Evolutionary conservation across 2,113 vertebrate genomes (phyloP).

Genomic region (Apodemus sylvaticus): DNA sequence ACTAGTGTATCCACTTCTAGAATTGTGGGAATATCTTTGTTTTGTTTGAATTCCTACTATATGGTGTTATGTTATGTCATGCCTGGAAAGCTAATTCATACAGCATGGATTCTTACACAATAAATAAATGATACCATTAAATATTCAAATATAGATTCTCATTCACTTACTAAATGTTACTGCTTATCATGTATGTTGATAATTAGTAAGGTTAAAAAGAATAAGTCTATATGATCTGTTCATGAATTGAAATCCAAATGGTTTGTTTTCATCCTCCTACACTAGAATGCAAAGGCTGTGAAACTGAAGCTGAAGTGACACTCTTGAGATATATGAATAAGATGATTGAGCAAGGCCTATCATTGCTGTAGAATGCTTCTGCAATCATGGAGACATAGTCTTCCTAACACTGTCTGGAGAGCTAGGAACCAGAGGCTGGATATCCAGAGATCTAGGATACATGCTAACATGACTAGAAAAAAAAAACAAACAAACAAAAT

Average conservation of each 20-base stretch:
- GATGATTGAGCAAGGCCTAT: not conserved
- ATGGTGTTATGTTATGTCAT: not conserved
- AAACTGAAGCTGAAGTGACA: not conserved
- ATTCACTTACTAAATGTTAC: not conserved
- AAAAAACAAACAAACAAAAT: not conserved
- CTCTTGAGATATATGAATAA: not conserved
- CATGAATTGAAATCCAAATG: constrained; percentile 4
- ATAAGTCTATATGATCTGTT: not conserved
- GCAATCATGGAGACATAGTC: not conserved
- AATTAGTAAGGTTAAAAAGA: not conserved
- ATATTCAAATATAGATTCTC: not conserved
- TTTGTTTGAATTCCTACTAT: not conserved
- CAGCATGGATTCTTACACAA: not conserved
- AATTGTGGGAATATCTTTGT: not conserved
- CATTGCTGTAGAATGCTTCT: not conserved
- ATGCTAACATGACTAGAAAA: not conserved
- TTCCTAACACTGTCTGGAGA: not conserved
- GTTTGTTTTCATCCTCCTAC: not conserved
- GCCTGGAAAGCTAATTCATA: not conserved
- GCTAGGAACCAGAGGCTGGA: not conserved
- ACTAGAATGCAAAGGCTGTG: not conserved
- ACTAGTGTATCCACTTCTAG: not conserved
- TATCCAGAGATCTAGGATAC: not conserved
- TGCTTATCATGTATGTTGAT: not conserved
- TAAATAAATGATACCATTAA: not conserved